Evolutionary conservation across 1,140 invertebrate genomes (phyloP).

Genomic region (Drosophila sproati): DNA sequence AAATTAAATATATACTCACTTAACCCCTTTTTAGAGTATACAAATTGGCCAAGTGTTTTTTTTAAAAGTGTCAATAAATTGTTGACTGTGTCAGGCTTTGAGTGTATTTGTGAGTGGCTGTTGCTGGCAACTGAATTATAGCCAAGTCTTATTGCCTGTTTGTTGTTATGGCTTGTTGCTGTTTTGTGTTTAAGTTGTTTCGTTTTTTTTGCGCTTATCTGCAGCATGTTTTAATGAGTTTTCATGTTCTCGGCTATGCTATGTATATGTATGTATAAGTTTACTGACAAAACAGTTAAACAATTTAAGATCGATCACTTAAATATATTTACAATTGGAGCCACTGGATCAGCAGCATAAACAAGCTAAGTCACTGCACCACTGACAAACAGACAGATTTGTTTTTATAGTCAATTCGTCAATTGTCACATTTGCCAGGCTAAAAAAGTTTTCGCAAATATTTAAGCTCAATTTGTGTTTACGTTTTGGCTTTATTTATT

Average conservation of each 20-base stretch:
- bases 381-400: slow-evolving; percentile 5
- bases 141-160: slow-evolving; percentile 30
- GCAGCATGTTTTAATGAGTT: slow-evolving; percentile 55
- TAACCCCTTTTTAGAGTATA: slow-evolving; percentile 13
- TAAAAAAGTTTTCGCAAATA: slow-evolving; percentile 40
- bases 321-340: slow-evolving; percentile 25
- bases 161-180: neutral
- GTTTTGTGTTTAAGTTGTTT: slow-evolving; percentile 4
- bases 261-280: no score
- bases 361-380: slow-evolving; percentile 1
- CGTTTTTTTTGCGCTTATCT: slow-evolving; percentile 30
- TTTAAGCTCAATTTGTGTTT: slow-evolving; percentile 45
- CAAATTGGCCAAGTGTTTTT: slow-evolving; percentile 42
- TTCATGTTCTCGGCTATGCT: slow-evolving; percentile 35
- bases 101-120: slow-evolving; percentile 19
- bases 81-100: slow-evolving; percentile 41
- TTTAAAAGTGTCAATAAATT: slow-evolving; percentile 52
- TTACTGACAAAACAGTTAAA: neutral
- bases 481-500: slow-evolving; percentile 26
- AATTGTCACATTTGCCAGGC: slow-evolving; percentile 50
- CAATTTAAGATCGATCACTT: slow-evolving; percentile 37
- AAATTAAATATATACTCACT: slow-evolving; percentile 1
- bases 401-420: slow-evolving; percentile 32
- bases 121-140: slow-evolving; percentile 43
- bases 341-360: slow-evolving; percentile 26